Conservation (phyloP, 2,797 vertebrate genomes). For the Xiphophorus birchmanni region DNA sequence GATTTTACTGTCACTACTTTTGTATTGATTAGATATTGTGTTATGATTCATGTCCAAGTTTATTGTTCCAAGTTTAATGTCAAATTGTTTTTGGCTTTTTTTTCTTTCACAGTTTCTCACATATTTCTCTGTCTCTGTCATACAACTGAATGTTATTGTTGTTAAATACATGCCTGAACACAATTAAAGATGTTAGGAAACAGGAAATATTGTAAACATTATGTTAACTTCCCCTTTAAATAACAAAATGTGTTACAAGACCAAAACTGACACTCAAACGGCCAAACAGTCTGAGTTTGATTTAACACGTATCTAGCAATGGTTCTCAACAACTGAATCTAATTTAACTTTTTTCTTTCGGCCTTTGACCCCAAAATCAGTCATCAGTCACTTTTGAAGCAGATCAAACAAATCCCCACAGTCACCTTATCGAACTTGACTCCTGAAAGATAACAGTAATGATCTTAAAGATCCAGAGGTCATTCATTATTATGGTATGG, state of each 20-base stretch:
- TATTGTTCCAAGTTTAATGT: neutral
- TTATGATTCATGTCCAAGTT: neutral
- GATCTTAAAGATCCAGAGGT: slow-evolving; percentile 80
- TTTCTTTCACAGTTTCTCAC: neutral
- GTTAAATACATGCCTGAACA: neutral
- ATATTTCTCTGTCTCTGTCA: neutral
- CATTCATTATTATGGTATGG: slow-evolving; percentile 80
- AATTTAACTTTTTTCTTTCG: slow-evolving; percentile 66
- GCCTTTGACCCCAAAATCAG: slow-evolving; percentile 34
- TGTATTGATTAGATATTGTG: neutral
- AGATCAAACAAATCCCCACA: slow-evolving; percentile 80
- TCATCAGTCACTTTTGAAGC: slow-evolving; percentile 77
- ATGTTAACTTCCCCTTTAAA: neutral
- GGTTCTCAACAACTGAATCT: slow-evolving; percentile 80
- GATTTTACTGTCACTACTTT: neutral
- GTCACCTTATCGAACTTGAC: slow-evolving; percentile 77
- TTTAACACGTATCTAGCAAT: slow-evolving; percentile 78
- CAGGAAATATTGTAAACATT: slow-evolving; percentile 11
- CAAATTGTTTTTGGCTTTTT: neutral
- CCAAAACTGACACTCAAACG: slow-evolving; percentile 60
- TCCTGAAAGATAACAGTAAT: slow-evolving; percentile 80
- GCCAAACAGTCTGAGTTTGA: slow-evolving; percentile 68
- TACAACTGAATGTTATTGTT: neutral
- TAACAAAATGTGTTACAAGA: slow-evolving; percentile 51
- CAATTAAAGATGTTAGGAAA: slow-evolving; percentile 1